Evolutionary conservation across 2,797 vertebrate species (phyloP), one percentile per base, ranked within the genome.

Genomic region (Manis crassicaudata): DNA sequence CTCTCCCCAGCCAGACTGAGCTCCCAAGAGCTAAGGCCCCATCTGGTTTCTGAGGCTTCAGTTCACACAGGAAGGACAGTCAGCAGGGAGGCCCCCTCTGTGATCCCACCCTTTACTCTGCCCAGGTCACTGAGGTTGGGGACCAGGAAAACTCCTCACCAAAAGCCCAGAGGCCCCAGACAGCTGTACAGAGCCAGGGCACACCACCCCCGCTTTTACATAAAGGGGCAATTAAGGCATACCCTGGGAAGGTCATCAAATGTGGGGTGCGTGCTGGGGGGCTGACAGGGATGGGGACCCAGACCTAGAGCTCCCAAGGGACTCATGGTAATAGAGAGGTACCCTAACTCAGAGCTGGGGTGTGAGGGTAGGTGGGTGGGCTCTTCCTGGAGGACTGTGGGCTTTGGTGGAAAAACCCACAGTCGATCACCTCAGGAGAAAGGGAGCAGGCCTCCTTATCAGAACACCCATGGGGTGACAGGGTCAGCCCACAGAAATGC

Each of bases 381-480:
- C 35, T 63, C 32, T 70, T 20, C 20, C 23, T 2, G 27, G 0
- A 52, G 20, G 27, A 13, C 67, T 75, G 27, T 9, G 29, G 52
- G 52, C 58, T 84, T 94, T 84, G 62, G 60, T 80, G 84, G 83
- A 77, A 94, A 97, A 97, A 62, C 29, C 90, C 95, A 62, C 43
- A 58, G 62, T 83, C 14, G 35, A 6, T 62, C 60, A 81, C 52
- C 54, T 77, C 88, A 75, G 35, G 8, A 52, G 35, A 86, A 70
- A 95, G 67, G 85, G n/a, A 92, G 70, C 63, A 86, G 90, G 86
- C 0, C 1, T 17, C 75, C 92, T 96, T 95, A 96, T 96, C 96
- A 89, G 58, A 77, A 91, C 73, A 60, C 35, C 63, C 54, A 40
- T 0, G 7, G 63, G 92, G 82, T 23, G 35, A 79, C 79, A 43